Conservation (phyloP, 2,113 vertebrate genomes). For the Misgurnus mizolepis region DNA sequence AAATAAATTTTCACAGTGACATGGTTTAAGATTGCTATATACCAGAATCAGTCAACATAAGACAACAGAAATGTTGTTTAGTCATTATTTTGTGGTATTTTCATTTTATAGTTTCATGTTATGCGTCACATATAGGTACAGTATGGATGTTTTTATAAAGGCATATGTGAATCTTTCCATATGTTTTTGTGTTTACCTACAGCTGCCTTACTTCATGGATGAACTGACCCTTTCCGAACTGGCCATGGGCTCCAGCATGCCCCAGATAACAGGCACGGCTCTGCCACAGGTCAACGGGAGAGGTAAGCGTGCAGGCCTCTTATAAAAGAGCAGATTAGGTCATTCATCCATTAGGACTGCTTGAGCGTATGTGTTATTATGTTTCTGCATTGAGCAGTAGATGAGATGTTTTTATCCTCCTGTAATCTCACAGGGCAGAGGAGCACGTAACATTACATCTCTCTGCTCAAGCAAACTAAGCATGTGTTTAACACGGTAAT, state of each 20-base stretch:
- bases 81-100: no score
- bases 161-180: neutral
- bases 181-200: constrained; percentile 28
- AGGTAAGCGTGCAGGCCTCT: constrained; percentile 68
- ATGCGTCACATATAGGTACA: no score
- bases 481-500: neutral
- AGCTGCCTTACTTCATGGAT: constrained; percentile 91
- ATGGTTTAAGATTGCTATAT: no score
- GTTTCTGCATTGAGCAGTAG: constrained; percentile 27
- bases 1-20: no score
- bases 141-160: no score
- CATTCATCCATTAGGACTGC: constrained; percentile 10
- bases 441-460: constrained; percentile 3
- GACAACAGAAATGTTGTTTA: no score
- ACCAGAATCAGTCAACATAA: no score
- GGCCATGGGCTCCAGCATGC: constrained; percentile 86
- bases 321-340: constrained; percentile 32
- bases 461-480: neutral
- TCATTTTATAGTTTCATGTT: no score
- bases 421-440: constrained; percentile 43
- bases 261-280: constrained; percentile 75
- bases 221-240: constrained; percentile 83
- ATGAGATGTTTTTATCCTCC: constrained; percentile 48
- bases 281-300: constrained; percentile 75
- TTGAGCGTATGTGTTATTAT: constrained; percentile 33